phyloP scores from a whole-genome alignment of 2,113 vertebrate species.

The Chlorocebus sabaeus region DNA sequence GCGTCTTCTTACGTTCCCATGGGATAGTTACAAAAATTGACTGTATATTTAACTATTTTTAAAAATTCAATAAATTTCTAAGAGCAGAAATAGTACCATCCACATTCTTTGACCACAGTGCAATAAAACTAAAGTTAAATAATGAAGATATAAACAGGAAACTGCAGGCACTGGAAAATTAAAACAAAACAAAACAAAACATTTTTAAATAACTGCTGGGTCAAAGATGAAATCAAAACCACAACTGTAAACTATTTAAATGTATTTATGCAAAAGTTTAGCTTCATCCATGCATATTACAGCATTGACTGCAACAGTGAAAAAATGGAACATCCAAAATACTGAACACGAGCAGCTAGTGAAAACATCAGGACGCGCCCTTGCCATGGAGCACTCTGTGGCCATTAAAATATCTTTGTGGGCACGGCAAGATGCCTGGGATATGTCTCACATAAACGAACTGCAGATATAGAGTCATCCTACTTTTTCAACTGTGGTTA shows the following conservation, averaged over 20 bases:
- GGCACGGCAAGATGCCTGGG: rapidly evolving
- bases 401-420: rapidly evolving
- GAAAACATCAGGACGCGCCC: rapidly evolving
- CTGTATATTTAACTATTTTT: not conserved
- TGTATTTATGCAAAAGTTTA: not conserved
- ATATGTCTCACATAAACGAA: not conserved
- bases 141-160: slow-evolving; percentile 35
- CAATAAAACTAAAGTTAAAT: not conserved
- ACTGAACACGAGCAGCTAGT: rapidly evolving
- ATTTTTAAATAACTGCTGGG: not conserved
- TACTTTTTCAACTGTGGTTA: not conserved
- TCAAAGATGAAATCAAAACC: not conserved
- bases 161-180: not conserved
- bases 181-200: slow-evolving; percentile 19
- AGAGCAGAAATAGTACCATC: not conserved
- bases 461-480: too few species aligned
- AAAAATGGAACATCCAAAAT: too few species aligned
- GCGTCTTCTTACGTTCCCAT: not conserved
- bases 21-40: not conserved
- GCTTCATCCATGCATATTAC: rapidly evolving
- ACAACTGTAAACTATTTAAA: not conserved
- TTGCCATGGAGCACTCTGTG: rapidly evolving
- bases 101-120: not conserved
- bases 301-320: not conserved
- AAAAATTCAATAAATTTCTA: not conserved